Evolutionary conservation across 2,113 vertebrate species (phyloP), one percentile per base, ranked within the genome.

Genomic region (Indicator indicator): DNA sequence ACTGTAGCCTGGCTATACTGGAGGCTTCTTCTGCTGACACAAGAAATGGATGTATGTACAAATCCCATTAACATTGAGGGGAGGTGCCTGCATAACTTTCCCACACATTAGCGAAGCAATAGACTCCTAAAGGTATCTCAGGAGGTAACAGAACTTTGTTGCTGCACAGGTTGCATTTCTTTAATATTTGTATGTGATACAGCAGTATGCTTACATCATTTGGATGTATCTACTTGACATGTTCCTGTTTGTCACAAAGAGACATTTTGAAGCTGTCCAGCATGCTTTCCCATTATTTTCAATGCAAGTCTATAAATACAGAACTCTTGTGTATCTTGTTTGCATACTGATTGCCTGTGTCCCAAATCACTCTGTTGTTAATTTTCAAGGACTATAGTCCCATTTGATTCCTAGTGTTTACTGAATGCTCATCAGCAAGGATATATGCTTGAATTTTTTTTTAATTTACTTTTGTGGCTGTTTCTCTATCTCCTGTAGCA

Each of bases 71-170:
- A 76, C 62, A 74, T 42, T 63, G 90, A 83, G 95, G 84, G 92
- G 90, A 95, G 88, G 70, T 73, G 73, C 77, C 93, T 94, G 86
- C 73, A 93, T 60, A 92, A 92, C 89, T 93, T 95, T 97, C 94
- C 88, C 94, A 96, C 16, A 11, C 21, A 0, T 62, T 80, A 36
- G 54, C 2, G 0, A 73, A 88, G 91, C 70, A 71, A 77, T 71
- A 88, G 63, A 4, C 75, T 65, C 63, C 84, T 50, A 62, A 92
- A 94, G 73, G 88, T 95, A 65, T 74, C 86, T 90, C 73, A 64
- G 0, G 3, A 88, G 63, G 71, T 89, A 86, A 88, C 79, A 83
- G 89, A 90, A 84, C 50, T 44, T 75, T 78, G 59, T 48, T 74
- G 78, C 80, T 88, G 83, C 82, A 52, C 32, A 17, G 63, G 69